Evolutionary conservation across 2,113 vertebrate genomes (phyloP).

Genomic region (Trogon melanurus): DNA sequence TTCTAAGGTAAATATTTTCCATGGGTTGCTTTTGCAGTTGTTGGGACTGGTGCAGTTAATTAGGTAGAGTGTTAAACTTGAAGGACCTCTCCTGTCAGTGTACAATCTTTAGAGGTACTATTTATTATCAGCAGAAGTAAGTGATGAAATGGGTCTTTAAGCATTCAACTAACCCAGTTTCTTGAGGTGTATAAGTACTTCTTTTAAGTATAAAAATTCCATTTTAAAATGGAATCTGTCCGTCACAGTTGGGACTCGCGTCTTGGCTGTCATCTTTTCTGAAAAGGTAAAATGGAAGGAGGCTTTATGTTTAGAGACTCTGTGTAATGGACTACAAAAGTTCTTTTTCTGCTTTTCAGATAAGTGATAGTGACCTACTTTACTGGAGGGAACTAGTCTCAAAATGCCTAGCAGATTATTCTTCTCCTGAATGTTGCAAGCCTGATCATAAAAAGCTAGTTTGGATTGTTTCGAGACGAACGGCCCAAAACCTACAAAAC

Average conservation of each 20-base stretch:
- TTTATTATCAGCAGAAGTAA: neutral
- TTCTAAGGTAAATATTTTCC: conserved; percentile 80
- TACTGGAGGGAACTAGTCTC: conserved; percentile 92
- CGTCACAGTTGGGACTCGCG: neutral
- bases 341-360: conserved; percentile 71
- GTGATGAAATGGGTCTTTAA: neutral
- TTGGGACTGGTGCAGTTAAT: neutral
- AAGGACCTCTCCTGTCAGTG: neutral
- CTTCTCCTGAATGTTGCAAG: conserved; percentile 94
- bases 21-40: neutral
- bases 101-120: neutral
- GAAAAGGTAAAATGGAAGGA: neutral
- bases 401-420: conserved; percentile 91
- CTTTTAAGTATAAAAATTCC: neutral
- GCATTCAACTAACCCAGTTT: neutral
- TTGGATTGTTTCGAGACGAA: conserved; percentile 95
- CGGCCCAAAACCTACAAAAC: conserved; percentile 91
- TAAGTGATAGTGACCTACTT: conserved; percentile 85
- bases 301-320: neutral
- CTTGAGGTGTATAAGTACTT: neutral
- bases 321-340: neutral
- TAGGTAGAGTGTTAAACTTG: fast-evolving
- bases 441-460: conserved; percentile 92
- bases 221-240: neutral
- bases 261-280: neutral